A percentile compares a stretch with the other conserved stretches of the same genome.
phyloP scores from a whole-genome alignment of 2,797 vertebrate species.

The Myotis vivesi region DNA sequence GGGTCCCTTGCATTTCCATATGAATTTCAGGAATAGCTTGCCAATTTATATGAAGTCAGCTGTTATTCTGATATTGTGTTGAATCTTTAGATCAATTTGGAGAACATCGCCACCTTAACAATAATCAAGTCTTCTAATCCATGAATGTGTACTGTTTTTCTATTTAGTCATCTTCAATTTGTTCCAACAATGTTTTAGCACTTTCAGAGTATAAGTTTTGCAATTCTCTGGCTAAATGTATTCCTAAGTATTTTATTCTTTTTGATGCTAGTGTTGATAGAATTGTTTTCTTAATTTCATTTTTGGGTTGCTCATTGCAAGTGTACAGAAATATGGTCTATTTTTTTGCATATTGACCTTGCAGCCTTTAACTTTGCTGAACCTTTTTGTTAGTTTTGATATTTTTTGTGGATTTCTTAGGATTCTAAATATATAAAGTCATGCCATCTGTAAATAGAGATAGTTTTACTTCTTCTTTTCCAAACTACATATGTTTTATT shows the following conservation, averaged over 20 bases:
- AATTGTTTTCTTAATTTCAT: slow-evolving; percentile 42
- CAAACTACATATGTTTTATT: background rate
- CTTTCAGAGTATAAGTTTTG: background rate
- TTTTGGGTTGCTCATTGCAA: slow-evolving; percentile 25
- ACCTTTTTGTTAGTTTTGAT: background rate
- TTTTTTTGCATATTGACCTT: slow-evolving; percentile 25
- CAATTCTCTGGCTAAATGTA: slow-evolving; percentile 10
- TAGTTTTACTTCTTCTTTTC: slow-evolving; percentile 1
- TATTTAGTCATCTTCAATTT: background rate
- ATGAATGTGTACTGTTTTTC: background rate
- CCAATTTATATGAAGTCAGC: background rate
- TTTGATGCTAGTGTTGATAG: background rate
- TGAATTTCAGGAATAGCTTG: slow-evolving; percentile 8
- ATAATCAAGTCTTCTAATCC: background rate
- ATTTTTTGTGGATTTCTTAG: background rate
- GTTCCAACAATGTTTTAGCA: background rate
- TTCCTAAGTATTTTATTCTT: slow-evolving; percentile 44
- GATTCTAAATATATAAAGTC: background rate
- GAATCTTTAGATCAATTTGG: background rate
- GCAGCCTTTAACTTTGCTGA: background rate
- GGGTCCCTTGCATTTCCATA: background rate
- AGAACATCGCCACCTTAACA: background rate
- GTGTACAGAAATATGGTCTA: background rate
- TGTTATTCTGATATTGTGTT: background rate
- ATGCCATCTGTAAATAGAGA: background rate